Conservation (phyloP, 2,113 vertebrate species). For the Syrmaticus mikado region DNA sequence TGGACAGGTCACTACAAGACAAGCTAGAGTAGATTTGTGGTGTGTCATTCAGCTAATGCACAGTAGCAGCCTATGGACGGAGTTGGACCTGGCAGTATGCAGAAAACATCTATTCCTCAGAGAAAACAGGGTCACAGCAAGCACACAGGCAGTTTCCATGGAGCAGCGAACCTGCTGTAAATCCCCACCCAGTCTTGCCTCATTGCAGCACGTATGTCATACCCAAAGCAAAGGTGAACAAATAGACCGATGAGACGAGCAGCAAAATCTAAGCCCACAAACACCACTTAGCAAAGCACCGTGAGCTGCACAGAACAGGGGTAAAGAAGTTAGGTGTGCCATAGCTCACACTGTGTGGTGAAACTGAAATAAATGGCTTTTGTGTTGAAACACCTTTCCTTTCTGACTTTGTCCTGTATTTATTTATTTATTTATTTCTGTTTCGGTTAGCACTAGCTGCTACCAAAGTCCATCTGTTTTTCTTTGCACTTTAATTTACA, state of each 20-base stretch:
- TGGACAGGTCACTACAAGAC: not conserved
- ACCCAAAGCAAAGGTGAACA: conserved; percentile 45
- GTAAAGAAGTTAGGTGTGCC: not conserved
- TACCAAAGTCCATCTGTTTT: conserved; percentile 45
- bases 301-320: not conserved
- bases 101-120: not conserved
- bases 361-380: not conserved
- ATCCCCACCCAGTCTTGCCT: conserved; percentile 61
- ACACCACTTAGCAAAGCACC: not conserved
- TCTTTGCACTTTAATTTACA: conserved; percentile 63
- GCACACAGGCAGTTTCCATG: not conserved
- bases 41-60: not conserved
- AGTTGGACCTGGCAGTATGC: not conserved
- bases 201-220: conserved; percentile 10
- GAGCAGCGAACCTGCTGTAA: conserved; percentile 3
- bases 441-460: not conserved
- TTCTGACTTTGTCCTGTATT: not conserved
- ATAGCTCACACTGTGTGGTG: not conserved
- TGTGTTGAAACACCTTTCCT: not conserved
- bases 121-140: not conserved
- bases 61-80: not conserved
- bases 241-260: conserved; percentile 21
- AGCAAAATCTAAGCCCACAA: not conserved
- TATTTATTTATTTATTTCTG: not conserved
- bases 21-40: not conserved